Evolutionary conservation across 2,113 vertebrate genomes (phyloP), one percentile per base, ranked within the genome.

Genomic region (Lagenorhynchus albirostris): DNA sequence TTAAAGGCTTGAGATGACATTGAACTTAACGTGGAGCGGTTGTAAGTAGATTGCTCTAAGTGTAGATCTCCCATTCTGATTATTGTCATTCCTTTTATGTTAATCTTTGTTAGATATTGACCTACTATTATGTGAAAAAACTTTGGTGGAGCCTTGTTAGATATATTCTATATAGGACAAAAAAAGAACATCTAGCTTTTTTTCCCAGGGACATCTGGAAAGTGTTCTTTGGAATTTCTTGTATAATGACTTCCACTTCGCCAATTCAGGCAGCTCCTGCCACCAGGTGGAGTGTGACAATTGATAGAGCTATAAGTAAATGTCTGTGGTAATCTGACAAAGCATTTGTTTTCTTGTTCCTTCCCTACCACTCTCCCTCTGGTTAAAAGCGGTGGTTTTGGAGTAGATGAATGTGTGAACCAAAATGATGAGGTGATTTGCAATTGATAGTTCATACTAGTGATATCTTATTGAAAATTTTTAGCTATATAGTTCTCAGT

Each of bases 251-350:
- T 80, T 95, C 62, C 44, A 44, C 91, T 91, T 97, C 63, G 58
- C 60, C 84, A 96, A 1, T 89, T 77, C 33, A 65, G 55, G 53
- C 80, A 95, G 84, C 73, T 97, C 96, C 88, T 98, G 95, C 98
- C 97, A 97, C 97, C 97, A 97, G 97, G 96, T 98, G 97, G 98
- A 97, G 97, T 93, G 84, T 96, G 92, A 87, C 95, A 92, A 0
- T 96, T 82, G 88, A 62, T 53, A 76, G 95, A 95, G 31, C 44
- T 81, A 10, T 92, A 41, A 58, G 67, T 89, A 74, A 71, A 33
- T n/a, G 81, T 79, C 82, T 86, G 0, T 92, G 89, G 77, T 76
- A 23, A 77, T 89, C 73, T 76, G 73, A 81, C 38, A 83, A 65
- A 74, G 38, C 53, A 33, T 93, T 77, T 70, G 36, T 55, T 89